Evolutionary conservation across 2,797 vertebrate genomes (phyloP).

Genomic region (Aldrovandia affinis): DNA sequence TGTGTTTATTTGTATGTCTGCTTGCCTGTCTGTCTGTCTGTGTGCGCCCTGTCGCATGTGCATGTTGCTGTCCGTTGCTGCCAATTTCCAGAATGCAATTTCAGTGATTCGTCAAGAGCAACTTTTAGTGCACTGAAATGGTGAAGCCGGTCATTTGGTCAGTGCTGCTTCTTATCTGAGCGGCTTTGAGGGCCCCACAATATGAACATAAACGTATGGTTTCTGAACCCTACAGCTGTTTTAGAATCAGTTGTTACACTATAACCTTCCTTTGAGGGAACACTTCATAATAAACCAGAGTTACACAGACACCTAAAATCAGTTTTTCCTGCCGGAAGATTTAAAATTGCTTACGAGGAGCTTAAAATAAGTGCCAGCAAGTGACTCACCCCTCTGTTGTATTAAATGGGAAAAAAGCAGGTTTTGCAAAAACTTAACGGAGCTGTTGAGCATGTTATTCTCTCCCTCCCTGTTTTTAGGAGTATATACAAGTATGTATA

Average conservation of each 20-base stretch:
- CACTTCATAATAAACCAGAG: too few relatives aligned
- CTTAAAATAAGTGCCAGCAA: background rate
- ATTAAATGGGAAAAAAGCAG: conserved; percentile 42
- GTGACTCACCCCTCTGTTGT: conserved; percentile 33
- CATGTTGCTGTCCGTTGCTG: background rate
- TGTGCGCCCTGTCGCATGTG: background rate
- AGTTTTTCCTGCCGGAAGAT: too few relatives aligned
- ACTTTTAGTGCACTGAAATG: background rate
- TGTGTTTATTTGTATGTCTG: conserved; percentile 21
- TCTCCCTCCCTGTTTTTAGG: conserved; percentile 20
- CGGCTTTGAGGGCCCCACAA: background rate
- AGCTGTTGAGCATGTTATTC: conserved; percentile 31
- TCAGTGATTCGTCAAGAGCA: background rate
- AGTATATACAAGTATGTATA: background rate
- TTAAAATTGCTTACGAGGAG: background rate
- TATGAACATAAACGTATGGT: background rate
- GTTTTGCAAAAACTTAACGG: conserved; percentile 31
- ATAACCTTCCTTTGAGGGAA: too few relatives aligned
- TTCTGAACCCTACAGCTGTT: background rate
- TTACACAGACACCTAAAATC: too few relatives aligned
- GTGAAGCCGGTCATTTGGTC: background rate
- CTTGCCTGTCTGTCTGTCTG: background rate
- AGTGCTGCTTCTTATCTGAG: background rate
- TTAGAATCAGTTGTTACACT: background rate
- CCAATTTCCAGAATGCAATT: background rate